phyloP scores from a whole-genome alignment of 2,113 vertebrate genomes.

The Eulemur rufifrons region DNA sequence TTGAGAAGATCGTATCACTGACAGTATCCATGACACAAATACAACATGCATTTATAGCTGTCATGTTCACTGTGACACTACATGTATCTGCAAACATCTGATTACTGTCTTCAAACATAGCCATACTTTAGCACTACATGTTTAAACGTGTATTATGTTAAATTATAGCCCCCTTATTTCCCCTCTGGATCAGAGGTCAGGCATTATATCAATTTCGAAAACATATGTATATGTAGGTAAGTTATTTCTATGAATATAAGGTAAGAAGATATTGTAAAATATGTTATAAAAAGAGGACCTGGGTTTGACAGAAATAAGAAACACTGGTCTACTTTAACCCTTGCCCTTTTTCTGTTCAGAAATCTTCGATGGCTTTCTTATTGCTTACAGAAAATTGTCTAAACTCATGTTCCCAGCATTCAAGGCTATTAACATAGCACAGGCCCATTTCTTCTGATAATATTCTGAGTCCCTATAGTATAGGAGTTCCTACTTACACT shows the following conservation, averaged over 20 bases:
- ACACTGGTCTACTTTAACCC: not conserved
- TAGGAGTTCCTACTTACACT: not conserved
- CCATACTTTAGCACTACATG: not conserved
- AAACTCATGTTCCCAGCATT: not conserved
- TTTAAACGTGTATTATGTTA: not conserved
- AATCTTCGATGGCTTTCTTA: not conserved
- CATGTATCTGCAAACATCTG: not conserved
- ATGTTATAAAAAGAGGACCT: not conserved
- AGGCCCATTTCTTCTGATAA: not conserved
- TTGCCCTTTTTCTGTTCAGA: not conserved
- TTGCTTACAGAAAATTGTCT: not conserved
- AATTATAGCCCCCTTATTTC: not conserved
- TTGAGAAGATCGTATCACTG: not conserved
- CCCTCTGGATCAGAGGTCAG: not conserved
- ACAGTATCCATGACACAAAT: not conserved
- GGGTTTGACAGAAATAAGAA: constrained; percentile 10
- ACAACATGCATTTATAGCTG: not conserved
- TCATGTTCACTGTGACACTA: not conserved
- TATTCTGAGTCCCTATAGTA: not conserved
- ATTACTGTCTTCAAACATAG: not conserved
- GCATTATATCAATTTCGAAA: not conserved
- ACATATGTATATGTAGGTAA: not conserved
- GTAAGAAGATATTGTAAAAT: not conserved
- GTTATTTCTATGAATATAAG: constrained; percentile 45
- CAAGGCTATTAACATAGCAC: not conserved